phyloP scores from a whole-genome alignment of 2,888 invertebrate species.

The Willowsia nigromaculata region DNA sequence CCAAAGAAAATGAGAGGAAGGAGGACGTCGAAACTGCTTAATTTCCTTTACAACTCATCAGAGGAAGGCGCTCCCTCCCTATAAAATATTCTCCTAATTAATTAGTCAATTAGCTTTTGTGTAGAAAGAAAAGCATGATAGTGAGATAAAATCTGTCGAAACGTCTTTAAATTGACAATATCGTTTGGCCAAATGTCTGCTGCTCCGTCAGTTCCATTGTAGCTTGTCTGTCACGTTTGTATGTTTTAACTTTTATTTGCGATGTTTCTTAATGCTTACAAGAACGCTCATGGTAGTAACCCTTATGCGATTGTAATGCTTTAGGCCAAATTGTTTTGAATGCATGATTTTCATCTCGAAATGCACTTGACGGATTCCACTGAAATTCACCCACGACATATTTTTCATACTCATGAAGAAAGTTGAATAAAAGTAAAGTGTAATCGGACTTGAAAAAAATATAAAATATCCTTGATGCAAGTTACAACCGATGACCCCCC shows the following conservation, averaged over 20 bases:
- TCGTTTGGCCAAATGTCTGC: not conserved
- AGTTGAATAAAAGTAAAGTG: too few relatives aligned
- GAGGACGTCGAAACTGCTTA: conserved; percentile 37
- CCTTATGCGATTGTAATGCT: not conserved
- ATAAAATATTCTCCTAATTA: conserved; percentile 55
- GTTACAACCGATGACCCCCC: too few relatives aligned
- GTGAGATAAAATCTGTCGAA: not conserved
- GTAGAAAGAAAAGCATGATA: conserved; percentile 1
- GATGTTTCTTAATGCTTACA: not conserved
- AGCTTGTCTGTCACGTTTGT: not conserved
- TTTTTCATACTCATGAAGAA: too few relatives aligned
- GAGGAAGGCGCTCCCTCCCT: not conserved
- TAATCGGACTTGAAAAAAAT: too few relatives aligned
- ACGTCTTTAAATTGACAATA: not conserved
- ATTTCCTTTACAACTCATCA: conserved; percentile 21
- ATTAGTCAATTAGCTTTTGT: conserved; percentile 71
- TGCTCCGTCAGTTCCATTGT: not conserved
- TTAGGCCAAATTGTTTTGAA: too few relatives aligned
- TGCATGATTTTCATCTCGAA: too few relatives aligned
- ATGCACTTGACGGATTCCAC: too few relatives aligned
- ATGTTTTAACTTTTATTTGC: not conserved
- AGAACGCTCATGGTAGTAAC: not conserved
- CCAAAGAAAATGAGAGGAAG: conserved; percentile 27
- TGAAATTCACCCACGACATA: too few relatives aligned
- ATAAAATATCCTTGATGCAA: too few relatives aligned